These are phyloP conservation scores for Taurulus bubalis DNA, from an alignment of 2,113 vertebrate species.

Conservation along the genomic window DNA sequence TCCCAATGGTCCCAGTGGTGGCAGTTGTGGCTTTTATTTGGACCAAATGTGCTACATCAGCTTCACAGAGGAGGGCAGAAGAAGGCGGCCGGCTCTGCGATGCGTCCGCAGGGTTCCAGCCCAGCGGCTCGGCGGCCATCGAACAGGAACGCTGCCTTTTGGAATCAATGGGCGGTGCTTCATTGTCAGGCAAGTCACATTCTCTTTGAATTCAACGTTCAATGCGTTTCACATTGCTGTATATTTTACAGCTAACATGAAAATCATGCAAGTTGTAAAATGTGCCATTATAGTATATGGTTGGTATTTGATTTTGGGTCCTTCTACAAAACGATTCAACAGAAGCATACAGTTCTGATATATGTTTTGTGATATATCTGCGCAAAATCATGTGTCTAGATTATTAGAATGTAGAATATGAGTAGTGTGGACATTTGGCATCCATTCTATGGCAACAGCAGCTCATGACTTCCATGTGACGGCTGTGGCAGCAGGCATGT, in stretches of 20 bases:
- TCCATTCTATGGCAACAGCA: too few relatives aligned
- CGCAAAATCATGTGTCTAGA: neutral
- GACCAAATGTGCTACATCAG: constrained; percentile 19
- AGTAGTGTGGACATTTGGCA: too few relatives aligned
- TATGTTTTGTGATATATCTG: too few relatives aligned
- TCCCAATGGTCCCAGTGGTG: constrained; percentile 10
- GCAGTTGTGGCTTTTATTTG: constrained; percentile 15
- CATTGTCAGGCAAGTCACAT: neutral
- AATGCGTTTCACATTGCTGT: neutral
- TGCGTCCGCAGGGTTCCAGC: neutral
- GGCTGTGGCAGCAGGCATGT: too few relatives aligned
- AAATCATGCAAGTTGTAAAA: neutral
- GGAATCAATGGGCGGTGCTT: neutral
- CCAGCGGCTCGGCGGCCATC: neutral
- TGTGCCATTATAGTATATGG: neutral
- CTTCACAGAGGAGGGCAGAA: neutral
- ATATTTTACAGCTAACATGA: neutral
- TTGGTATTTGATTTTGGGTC: neutral
- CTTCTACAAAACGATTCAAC: neutral
- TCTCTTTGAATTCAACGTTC: neutral
- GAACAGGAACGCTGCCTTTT: neutral
- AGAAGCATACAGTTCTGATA: neutral
- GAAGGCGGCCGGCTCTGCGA: neutral
- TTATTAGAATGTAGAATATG: neutral
- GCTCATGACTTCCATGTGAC: too few relatives aligned